A percentile compares a stretch with the other conserved stretches of the same genome.
These are phyloP conservation scores for Sorex araneus DNA, from an alignment of 2,113 vertebrate genomes.

Conservation along the genomic window DNA sequence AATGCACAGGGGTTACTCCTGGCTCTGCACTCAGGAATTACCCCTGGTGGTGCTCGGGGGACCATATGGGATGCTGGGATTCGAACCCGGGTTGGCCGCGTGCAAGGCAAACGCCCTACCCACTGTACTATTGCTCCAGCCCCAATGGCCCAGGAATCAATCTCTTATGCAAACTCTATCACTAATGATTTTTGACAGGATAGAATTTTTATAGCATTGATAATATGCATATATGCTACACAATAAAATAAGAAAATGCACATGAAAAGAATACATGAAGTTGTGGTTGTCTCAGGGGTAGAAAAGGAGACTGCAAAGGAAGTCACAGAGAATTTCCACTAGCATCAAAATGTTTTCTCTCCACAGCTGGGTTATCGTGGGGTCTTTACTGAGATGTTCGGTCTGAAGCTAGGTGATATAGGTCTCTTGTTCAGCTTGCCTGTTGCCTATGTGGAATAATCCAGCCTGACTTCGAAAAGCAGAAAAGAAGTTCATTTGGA, in stretches of 20 bases:
- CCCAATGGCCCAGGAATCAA: not conserved
- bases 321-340: not conserved
- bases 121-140: no score
- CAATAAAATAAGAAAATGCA: slow-evolving; percentile 40
- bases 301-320: slow-evolving; percentile 29
- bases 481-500: slow-evolving; percentile 52
- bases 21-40: no score
- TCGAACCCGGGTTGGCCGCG: no score
- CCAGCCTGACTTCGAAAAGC: not conserved
- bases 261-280: slow-evolving; percentile 35
- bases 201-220: slow-evolving; percentile 34
- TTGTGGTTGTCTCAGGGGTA: slow-evolving; percentile 23
- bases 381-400: slow-evolving; percentile 17
- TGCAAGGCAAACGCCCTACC: no score
- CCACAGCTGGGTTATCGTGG: not conserved
- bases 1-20: no score
- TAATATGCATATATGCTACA: not conserved
- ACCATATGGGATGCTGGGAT: no score
- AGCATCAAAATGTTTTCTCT: slow-evolving; percentile 38
- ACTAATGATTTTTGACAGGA: slow-evolving; percentile 23
- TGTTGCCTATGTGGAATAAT: slow-evolving; percentile 38
- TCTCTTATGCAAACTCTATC: not conserved
- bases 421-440: slow-evolving; percentile 2
- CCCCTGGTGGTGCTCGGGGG: no score
- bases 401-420: slow-evolving; percentile 27